These are phyloP conservation scores for Sturmia bella DNA, from an alignment of 2,888 invertebrate species.

Conservation along the genomic window DNA sequence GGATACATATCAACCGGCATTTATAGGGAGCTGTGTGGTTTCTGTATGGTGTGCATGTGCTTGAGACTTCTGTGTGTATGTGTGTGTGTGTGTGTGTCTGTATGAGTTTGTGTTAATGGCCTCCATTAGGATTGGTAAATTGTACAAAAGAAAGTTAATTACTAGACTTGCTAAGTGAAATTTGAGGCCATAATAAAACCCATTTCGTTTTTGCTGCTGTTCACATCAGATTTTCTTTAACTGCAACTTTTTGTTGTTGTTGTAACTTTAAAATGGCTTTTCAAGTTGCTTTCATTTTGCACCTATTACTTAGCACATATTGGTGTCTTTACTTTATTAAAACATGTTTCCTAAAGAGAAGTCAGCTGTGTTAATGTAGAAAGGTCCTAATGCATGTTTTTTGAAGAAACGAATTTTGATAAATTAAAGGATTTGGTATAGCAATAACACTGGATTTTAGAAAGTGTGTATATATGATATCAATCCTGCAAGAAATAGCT, in stretches of 20 bases:
- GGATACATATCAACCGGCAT: constrained; percentile 40
- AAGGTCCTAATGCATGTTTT: too few relatives aligned
- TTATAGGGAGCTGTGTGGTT: constrained; percentile 27
- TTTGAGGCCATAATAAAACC: constrained; percentile 68
- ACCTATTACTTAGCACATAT: constrained; percentile 35
- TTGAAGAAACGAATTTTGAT: too few relatives aligned
- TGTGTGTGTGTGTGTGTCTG: constrained; percentile 4
- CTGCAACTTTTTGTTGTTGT: background rate
- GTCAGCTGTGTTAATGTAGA: background rate
- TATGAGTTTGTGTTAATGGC: constrained; percentile 61
- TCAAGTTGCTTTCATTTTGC: constrained; percentile 2
- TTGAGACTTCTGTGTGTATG: constrained; percentile 10
- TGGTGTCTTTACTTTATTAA: constrained; percentile 13
- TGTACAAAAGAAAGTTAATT: constrained; percentile 70
- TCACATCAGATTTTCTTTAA: background rate
- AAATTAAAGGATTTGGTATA: too few relatives aligned
- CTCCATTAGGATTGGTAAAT: constrained; percentile 65
- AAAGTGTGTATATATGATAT: too few relatives aligned
- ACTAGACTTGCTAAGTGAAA: constrained; percentile 69
- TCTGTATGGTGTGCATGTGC: constrained; percentile 11
- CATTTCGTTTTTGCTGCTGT: constrained; percentile 13
- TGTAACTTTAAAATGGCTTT: constrained; percentile 13
- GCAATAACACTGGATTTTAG: too few relatives aligned
- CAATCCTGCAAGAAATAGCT: too few relatives aligned
- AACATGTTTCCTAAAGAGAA: background rate